These are phyloP conservation scores for Pogonocherus hispidulus DNA, from an alignment of 2,888 invertebrate species.

Conservation along the genomic window DNA sequence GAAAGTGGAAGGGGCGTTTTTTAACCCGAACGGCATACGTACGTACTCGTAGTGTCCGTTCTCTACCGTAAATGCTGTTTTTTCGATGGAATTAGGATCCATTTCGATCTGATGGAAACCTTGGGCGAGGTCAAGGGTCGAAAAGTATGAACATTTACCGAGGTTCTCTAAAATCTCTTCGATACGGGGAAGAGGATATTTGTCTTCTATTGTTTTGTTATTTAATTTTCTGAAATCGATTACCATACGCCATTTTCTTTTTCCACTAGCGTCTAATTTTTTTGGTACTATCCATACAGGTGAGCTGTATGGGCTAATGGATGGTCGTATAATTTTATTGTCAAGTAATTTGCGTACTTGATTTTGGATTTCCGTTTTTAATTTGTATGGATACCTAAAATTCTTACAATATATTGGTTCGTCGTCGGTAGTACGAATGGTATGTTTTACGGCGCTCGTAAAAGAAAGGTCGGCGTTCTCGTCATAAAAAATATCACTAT, in stretches of 20 bases:
- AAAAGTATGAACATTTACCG: conserved; percentile 54
- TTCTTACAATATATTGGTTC: conserved; percentile 32
- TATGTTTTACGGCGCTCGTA: conserved; percentile 33
- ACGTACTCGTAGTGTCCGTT: conserved; percentile 55
- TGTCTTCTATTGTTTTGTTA: no score
- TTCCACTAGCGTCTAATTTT: no score
- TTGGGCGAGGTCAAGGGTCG: conserved; percentile 56
- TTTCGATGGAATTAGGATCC: conserved; percentile 47
- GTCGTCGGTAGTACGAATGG: conserved; percentile 29
- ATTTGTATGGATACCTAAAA: conserved; percentile 32
- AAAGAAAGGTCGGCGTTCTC: conserved; percentile 3
- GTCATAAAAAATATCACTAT: no score
- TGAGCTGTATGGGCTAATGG: no score
- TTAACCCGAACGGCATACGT: no score
- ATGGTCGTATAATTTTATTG: no score
- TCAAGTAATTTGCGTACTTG: no score
- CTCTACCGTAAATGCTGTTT: conserved; percentile 57
- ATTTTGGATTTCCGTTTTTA: conserved; percentile 31
- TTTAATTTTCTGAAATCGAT: no score
- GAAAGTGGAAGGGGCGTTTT: no score
- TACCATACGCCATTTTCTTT: no score
- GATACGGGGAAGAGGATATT: no score
- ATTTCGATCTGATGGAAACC: conserved; percentile 61
- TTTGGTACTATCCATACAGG: no score
- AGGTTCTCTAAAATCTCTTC: conserved; percentile 53